These are phyloP conservation scores for Allophyes oxyacanthae DNA, from an alignment of 2,888 invertebrate species.

Conservation along the genomic window DNA sequence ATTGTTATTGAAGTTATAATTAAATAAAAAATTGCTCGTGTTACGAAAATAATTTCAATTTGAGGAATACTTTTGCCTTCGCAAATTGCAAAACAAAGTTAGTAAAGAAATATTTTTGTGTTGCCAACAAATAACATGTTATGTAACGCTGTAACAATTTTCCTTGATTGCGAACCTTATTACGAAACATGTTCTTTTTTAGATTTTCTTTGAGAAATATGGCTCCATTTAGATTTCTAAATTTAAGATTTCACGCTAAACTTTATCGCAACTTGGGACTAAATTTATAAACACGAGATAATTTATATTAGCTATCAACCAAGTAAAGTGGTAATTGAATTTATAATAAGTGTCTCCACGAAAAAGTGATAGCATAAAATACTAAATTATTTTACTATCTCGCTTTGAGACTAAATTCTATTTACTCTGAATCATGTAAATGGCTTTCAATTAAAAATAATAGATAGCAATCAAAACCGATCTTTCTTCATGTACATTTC, in stretches of 20 bases:
- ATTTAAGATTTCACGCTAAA: too few species aligned
- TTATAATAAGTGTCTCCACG: too few species aligned
- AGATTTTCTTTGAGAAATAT: too few species aligned
- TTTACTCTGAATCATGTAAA: neutral
- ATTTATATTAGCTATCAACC: too few species aligned
- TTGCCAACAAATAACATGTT: conserved; percentile 5
- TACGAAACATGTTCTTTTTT: neutral
- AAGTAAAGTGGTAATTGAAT: too few species aligned
- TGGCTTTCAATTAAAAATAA: conserved; percentile 43
- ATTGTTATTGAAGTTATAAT: neutral
- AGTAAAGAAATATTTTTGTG: conserved; percentile 5
- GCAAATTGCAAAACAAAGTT: conserved; percentile 29
- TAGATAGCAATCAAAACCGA: conserved; percentile 40
- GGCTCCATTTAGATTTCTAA: too few species aligned
- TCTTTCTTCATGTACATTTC: conserved; percentile 41
- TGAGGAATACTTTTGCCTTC: neutral
- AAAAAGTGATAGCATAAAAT: too few species aligned
- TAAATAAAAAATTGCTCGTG: neutral
- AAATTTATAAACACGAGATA: too few species aligned
- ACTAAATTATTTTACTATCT: too few species aligned
- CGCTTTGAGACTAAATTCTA: too few species aligned
- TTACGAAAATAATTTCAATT: conserved; percentile 14
- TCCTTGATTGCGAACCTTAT: conserved; percentile 24
- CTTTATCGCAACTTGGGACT: too few species aligned
- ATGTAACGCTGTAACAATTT: conserved; percentile 18